Evolutionary conservation across 2,797 vertebrate species (phyloP).

Genomic region (Acipenser ruthenus): DNA sequence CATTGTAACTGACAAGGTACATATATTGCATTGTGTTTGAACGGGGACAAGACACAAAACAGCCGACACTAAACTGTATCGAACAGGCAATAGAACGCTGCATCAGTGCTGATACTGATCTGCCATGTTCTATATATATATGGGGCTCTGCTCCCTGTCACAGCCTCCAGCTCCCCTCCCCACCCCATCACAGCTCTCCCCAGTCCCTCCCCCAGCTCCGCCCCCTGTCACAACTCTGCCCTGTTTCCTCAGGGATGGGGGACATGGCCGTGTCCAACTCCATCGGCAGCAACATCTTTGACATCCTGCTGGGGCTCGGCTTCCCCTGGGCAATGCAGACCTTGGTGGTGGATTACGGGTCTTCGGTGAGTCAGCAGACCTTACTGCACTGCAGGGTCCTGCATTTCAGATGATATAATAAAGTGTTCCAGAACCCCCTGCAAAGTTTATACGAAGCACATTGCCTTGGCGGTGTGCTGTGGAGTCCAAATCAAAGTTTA

Average conservation of each 20-base stretch:
- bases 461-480: not conserved
- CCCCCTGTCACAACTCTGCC: not conserved
- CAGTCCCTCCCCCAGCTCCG: not conserved
- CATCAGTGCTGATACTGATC: too few relatives aligned
- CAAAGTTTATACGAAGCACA: too few relatives aligned
- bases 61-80: not conserved
- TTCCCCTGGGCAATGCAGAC: constrained; percentile 68
- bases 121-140: too few relatives aligned
- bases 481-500: not conserved
- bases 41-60: not conserved
- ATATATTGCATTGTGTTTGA: too few relatives aligned
- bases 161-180: not conserved
- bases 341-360: constrained; percentile 62
- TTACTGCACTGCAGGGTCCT: not conserved
- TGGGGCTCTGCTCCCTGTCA: too few relatives aligned
- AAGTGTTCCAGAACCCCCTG: not conserved
- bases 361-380: constrained; percentile 40
- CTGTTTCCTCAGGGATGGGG: constrained; percentile 53
- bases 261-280: constrained; percentile 75
- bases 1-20: too few relatives aligned
- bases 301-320: constrained; percentile 67
- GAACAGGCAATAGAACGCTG: too few relatives aligned
- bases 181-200: not conserved
- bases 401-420: not conserved
- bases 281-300: constrained; percentile 73